Evolutionary conservation across 2,888 invertebrate genomes (phyloP).

Genomic region (Rhorus exstirpatorius): DNA sequence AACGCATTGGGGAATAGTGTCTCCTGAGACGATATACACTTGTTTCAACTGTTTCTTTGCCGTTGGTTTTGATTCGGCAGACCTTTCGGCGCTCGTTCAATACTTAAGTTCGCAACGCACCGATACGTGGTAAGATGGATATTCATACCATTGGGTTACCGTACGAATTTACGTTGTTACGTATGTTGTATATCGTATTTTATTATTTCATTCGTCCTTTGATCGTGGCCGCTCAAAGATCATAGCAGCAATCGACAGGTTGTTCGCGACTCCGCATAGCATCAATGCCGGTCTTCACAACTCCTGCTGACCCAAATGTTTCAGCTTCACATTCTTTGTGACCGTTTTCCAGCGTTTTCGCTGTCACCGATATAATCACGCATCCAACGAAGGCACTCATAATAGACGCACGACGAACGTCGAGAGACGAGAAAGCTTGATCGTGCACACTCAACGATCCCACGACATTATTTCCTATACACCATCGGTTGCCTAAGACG

Average conservation of each 20-base stretch:
- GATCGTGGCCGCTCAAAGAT: too few species aligned
- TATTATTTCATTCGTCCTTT: not conserved
- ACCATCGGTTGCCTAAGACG: conserved; percentile 69
- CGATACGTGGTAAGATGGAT: too few species aligned
- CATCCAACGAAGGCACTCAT: conserved; percentile 69
- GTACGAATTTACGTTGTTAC: too few species aligned
- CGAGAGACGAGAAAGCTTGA: conserved; percentile 73
- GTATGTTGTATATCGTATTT: too few species aligned
- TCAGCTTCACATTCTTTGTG: conserved; percentile 20
- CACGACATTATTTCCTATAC: conserved; percentile 80
- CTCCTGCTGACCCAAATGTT: conserved; percentile 61
- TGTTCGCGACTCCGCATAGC: conserved; percentile 24
- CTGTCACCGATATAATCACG: conserved; percentile 59
- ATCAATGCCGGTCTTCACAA: conserved; percentile 24
- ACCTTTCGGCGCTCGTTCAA: too few species aligned
- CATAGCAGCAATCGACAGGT: not conserved
- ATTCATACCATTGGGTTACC: too few species aligned
- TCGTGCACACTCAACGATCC: conserved; percentile 75
- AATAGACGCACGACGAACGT: conserved; percentile 64
- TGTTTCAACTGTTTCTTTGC: too few species aligned
- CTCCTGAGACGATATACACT: too few species aligned
- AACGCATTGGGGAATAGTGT: too few species aligned
- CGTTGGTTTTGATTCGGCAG: too few species aligned
- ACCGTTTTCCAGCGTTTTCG: conserved; percentile 46
- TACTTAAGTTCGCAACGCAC: too few species aligned